These are phyloP conservation scores for Psilopsiagon aurifrons DNA, from an alignment of 2,113 vertebrate species.

Conservation along the genomic window DNA sequence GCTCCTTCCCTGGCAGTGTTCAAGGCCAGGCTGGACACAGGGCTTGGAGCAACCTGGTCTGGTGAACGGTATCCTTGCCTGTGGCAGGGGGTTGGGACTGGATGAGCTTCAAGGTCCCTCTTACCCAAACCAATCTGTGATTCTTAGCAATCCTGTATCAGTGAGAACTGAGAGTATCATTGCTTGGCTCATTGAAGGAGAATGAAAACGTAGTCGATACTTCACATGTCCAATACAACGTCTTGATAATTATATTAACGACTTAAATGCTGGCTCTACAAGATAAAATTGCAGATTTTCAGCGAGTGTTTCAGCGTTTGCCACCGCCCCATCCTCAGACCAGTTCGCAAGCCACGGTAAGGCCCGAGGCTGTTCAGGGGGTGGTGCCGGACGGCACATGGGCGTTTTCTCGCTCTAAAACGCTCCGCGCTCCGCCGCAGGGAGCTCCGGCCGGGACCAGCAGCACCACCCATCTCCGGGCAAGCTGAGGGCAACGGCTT, in stretches of 20 bases:
- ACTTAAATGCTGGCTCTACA: fast-evolving
- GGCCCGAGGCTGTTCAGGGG: too few relatives aligned
- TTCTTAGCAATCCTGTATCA: fast-evolving
- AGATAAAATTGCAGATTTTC: neutral
- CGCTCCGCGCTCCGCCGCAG: neutral
- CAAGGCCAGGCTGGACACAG: neutral
- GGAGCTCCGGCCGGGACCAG: neutral
- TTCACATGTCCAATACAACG: fast-evolving
- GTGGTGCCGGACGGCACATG: neutral
- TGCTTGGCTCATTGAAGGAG: neutral
- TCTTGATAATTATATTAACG: too few relatives aligned
- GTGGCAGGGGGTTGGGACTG: neutral
- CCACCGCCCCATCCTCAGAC: neutral
- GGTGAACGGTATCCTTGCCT: neutral
- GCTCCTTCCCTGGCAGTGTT: neutral
- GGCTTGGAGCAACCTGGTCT: neutral
- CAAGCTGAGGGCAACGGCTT: neutral
- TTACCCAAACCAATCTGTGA: neutral
- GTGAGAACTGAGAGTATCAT: neutral
- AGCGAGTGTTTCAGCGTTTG: neutral
- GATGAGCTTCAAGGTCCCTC: neutral
- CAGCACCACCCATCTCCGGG: neutral
- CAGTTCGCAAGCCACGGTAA: neutral
- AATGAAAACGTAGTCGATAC: neutral
- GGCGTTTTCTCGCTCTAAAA: neutral